Base-by-base conservation (phyloP, 2,113 vertebrate genomes). In the Melanotaenia duboulayi region DNA sequence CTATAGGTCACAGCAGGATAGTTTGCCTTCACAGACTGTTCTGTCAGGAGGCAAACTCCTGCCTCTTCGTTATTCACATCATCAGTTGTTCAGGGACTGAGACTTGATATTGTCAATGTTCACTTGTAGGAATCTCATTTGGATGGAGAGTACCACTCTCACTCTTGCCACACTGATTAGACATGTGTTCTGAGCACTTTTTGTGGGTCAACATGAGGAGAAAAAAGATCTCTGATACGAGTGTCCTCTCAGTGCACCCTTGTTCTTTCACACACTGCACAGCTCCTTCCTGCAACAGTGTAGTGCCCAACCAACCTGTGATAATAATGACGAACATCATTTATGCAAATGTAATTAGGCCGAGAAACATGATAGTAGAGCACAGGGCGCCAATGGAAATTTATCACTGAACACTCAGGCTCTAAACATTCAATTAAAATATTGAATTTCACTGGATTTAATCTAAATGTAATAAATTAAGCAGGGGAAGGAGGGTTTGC, bases 321-420 rank as follows among this genome's bases (percentile, higher is more conserved):
- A 94, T 96, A 94, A 97, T 97, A 96, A 90, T 95, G 95, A 93
- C 92, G 94, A 95, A 95, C 95, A 97, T 97, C 93, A 97, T 97
- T 97, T 97, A 98, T 98, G 96, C 96, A 97, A 99, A 97, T 98
- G 96, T 95, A 97, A 98, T 97, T 98, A 97, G 96, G 94, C 94
- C 11, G 81, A 94, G 96, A 96, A 96, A 96, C 95, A 95, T 91
- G 95, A 97, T 96, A 93, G 89, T 81, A 91, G 94, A 93, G 96
- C 92, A 87, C 94, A 92, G 91, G 92, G 95, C 90, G 95, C 94
- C 95, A 94, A 93, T 93, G 95, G 95, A 95, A 96, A 97, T 96
- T 94, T 96, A 98, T 97, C 96, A 95, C 95, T 96, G 16, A 96
- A 92, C 95, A 94, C 95, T 95, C 94, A 93, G 95, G 94, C 95